phyloP scores from a whole-genome alignment of 2,888 invertebrate species.

The Sepiola atlantica region DNA sequence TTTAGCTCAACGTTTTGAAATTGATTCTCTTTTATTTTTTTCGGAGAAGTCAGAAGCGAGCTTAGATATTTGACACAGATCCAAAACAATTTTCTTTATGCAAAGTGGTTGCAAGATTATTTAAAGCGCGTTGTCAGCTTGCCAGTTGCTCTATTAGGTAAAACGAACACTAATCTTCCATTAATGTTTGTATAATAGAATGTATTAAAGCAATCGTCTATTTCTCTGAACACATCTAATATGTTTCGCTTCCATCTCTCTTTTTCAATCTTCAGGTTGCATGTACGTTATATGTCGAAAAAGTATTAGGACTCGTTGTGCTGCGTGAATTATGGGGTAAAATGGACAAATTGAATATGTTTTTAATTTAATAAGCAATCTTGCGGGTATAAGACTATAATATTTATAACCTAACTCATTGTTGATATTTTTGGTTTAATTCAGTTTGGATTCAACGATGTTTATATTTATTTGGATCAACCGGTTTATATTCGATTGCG shows the following conservation, averaged over 20 bases:
- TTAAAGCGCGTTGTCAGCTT: neutral
- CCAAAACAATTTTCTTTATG: conserved; percentile 32
- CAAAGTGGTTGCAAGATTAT: neutral
- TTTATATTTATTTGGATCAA: too few relatives aligned
- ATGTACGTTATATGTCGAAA: neutral
- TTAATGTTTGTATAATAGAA: neutral
- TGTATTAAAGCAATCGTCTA: neutral
- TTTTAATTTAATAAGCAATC: too few relatives aligned
- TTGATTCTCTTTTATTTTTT: neutral
- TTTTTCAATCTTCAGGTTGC: too few relatives aligned
- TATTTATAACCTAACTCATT: too few relatives aligned
- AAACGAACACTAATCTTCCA: neutral
- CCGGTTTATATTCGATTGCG: too few relatives aligned
- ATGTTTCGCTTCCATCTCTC: neutral
- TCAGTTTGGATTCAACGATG: too few relatives aligned
- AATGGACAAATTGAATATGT: too few relatives aligned
- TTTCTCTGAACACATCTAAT: neutral
- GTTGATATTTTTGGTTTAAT: too few relatives aligned
- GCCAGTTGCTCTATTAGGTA: neutral
- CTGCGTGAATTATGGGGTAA: too few relatives aligned
- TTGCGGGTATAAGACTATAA: too few relatives aligned
- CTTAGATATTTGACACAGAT: neutral
- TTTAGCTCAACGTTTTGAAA: too few relatives aligned
- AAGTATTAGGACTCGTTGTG: too few relatives aligned
- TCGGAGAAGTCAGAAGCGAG: neutral